Base-by-base conservation (phyloP, 2,797 vertebrate genomes). In the Borostomias antarcticus region DNA sequence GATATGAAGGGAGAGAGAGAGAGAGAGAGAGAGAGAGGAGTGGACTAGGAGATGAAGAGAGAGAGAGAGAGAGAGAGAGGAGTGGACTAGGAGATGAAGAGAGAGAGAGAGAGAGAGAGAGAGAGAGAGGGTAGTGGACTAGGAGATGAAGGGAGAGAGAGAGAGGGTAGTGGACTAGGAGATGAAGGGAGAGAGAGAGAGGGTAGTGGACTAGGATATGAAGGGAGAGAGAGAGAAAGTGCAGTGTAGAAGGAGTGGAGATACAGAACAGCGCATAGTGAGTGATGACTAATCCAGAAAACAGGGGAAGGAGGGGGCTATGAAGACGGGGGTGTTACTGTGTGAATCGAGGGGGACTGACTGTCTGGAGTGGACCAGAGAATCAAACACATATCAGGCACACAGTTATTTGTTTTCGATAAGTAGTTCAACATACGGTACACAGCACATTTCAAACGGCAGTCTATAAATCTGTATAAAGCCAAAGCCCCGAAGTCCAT, bases 1-100 rank as follows among this genome's bases (percentile, higher is more conserved):
- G n/a, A n/a, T n/a, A 87, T 84, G 82, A 86, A 80, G 82, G 79
- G 72, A 78, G 74, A 85, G 83, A 78, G 78, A 74, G 67, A 79
- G 63, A 64, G 72, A 58, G 58, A 68, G 71, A 79, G 70, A n/a
- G 66, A 66, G 17, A 28, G 0, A 70, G 60, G 59, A 59, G 64
- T 50, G 69, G 76, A 78, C n/a, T 8, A 69, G 37, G n/a, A 83
- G 83, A 87, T 84, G 82, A 86, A 80, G 82, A 78, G 78, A 74
- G 67, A 79, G 63, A 64, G 72, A 58, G 58, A 68, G 71, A 79
- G 70, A n/a, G 66, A 66, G 17, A 28, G 0, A 70, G 60, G 59
- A 59, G 64, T 50, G 69, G 76, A 78, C n/a, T 8, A 69, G 37
- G n/a, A 83, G 83, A 87, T 84, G 82, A 86, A 80, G 82, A 78